phyloP scores from a whole-genome alignment of 2,797 vertebrate species.

The Pseudochaenichthys georgianus region DNA sequence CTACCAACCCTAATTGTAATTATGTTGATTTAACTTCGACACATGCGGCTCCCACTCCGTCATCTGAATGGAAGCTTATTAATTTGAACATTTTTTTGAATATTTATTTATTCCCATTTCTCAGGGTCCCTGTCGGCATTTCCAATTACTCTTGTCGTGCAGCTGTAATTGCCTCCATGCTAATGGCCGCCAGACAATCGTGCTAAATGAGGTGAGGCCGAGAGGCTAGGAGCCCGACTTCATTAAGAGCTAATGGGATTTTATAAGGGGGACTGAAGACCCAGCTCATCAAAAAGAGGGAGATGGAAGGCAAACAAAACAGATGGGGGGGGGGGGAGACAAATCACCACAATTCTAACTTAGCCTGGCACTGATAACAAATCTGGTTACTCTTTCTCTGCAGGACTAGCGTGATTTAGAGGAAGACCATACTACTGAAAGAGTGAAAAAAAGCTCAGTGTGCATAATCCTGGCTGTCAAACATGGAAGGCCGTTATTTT shows the following conservation, averaged over 20 bases:
- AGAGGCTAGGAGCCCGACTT: slow-evolving; percentile 99
- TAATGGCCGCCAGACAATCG: slow-evolving; percentile 99
- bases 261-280: slow-evolving; percentile 89
- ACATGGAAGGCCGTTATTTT: slow-evolving; percentile 59
- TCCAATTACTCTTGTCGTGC: slow-evolving; percentile 99
- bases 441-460: slow-evolving; percentile 44
- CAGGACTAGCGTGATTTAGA: slow-evolving; percentile 60
- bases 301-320: slow-evolving; percentile 88
- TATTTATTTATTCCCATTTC: slow-evolving; percentile 99
- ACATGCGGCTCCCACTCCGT: slow-evolving; percentile 90
- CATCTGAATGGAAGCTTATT: slow-evolving; percentile 95
- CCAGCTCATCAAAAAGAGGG: slow-evolving; percentile 89
- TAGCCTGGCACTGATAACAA: slow-evolving; percentile 58
- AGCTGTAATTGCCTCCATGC: slow-evolving; percentile 99
- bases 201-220: slow-evolving; percentile 99
- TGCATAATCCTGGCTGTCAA: slow-evolving; percentile 47
- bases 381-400: slow-evolving; percentile 58
- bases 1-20: slow-evolving; percentile 96
- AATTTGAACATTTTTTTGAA: slow-evolving; percentile 93
- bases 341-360: slow-evolving; percentile 78
- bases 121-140: slow-evolving; percentile 99
- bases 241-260: slow-evolving; percentile 99
- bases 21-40: slow-evolving; percentile 99
- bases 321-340: slow-evolving; percentile 86
- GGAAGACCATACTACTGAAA: slow-evolving; percentile 47